Evolutionary conservation across 2,888 invertebrate species (phyloP).

Genomic region (Lasioglossum zephyrum): DNA sequence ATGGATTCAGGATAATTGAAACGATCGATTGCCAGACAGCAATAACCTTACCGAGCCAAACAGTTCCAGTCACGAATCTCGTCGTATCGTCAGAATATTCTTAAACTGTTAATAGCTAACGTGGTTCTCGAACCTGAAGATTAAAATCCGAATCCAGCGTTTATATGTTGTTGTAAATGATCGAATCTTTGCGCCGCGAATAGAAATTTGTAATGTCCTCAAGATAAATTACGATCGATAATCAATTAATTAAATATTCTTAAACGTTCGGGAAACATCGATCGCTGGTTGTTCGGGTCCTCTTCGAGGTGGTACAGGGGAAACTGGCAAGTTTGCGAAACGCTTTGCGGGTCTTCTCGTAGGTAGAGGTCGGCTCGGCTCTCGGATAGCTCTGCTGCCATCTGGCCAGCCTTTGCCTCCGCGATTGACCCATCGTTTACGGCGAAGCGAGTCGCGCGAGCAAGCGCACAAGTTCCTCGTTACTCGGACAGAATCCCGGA

Average conservation of each 20-base stretch:
- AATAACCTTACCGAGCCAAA: conserved; percentile 41
- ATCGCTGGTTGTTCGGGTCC: neutral
- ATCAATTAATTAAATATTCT: neutral
- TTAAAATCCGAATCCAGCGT: too few relatives aligned
- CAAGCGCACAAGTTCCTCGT: conserved; percentile 47
- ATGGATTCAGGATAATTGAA: conserved; percentile 64
- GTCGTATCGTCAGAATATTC: conserved; percentile 29
- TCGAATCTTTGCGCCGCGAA: too few relatives aligned
- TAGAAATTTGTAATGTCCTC: too few relatives aligned
- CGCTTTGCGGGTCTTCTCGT: neutral
- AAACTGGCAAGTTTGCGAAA: neutral
- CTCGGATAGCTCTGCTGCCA: conserved; percentile 66
- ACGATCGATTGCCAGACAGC: conserved; percentile 62
- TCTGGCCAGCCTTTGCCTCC: conserved; percentile 60
- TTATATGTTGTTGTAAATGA: too few relatives aligned
- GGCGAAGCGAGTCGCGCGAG: conserved; percentile 43
- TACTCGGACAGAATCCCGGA: conserved; percentile 8
- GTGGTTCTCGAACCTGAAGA: too few relatives aligned
- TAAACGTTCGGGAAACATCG: neutral
- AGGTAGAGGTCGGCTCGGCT: neutral
- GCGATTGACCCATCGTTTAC: conserved; percentile 36
- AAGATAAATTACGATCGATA: too few relatives aligned
- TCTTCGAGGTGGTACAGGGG: neutral
- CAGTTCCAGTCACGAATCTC: conserved; percentile 61
- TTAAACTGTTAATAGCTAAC: neutral